Evolutionary conservation across 2,797 vertebrate genomes (phyloP).

Genomic region (Limnodromus scolopaceus): DNA sequence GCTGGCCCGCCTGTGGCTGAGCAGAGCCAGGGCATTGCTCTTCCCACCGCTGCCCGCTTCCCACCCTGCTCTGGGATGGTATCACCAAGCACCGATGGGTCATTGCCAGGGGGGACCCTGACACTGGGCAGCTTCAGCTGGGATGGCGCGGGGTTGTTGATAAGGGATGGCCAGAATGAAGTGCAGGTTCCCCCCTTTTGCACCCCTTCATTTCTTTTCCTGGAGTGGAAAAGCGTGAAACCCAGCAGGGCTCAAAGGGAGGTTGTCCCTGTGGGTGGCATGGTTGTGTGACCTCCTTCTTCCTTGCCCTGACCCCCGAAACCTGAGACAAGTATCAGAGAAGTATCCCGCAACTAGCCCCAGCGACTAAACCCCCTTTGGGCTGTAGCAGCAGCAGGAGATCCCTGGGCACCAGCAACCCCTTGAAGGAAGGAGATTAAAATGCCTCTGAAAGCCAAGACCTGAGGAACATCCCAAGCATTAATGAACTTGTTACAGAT

Average conservation of each 20-base stretch:
- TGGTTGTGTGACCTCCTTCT: background rate
- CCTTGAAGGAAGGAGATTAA: background rate
- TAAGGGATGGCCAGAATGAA: background rate
- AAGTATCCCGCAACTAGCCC: background rate
- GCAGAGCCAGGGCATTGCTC: background rate
- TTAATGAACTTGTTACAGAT: background rate
- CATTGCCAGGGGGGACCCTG: no score
- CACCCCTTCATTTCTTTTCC: background rate
- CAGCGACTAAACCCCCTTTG: background rate
- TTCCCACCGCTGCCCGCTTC: background rate
- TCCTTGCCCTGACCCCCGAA: background rate
- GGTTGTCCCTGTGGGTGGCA: background rate
- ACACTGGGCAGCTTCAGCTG: background rate
- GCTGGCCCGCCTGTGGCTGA: background rate
- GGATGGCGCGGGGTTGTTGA: accelerated
- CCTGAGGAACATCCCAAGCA: background rate
- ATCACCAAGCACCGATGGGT: background rate
- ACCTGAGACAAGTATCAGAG: background rate
- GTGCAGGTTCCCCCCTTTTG: background rate
- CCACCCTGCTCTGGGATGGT: background rate
- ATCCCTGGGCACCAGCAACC: background rate
- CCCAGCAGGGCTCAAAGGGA: background rate
- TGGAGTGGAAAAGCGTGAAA: accelerated
- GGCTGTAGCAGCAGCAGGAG: background rate
- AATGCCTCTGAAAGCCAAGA: background rate